A percentile compares a stretch with the other conserved stretches of the same genome.
Evolutionary conservation across 2,797 vertebrate species (phyloP).

Genomic region (Melopsittacus undulatus): DNA sequence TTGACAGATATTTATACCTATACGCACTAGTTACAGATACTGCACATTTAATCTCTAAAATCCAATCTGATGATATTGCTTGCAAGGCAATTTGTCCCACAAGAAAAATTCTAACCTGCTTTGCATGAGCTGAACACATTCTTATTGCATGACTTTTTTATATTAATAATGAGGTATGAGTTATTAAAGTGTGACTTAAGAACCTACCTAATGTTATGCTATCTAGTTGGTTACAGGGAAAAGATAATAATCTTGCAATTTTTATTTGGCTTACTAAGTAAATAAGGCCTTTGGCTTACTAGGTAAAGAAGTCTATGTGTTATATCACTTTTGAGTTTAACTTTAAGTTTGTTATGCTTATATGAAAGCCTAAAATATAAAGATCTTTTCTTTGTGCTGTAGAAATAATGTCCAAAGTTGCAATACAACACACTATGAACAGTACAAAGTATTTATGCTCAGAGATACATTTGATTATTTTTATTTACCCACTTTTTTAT

Average conservation of each 20-base stretch:
- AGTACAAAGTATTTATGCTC: neutral
- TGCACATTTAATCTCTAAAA: neutral
- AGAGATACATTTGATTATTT: neutral
- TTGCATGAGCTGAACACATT: neutral
- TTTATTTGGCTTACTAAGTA: neutral
- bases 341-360: neutral
- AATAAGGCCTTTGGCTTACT: neutral
- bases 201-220: neutral
- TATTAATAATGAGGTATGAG: neutral
- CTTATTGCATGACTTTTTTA: rapidly evolving
- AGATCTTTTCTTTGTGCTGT: neutral
- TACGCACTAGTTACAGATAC: neutral
- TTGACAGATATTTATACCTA: neutral
- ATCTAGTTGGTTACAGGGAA: neutral
- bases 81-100: neutral
- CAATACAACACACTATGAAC: neutral
- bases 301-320: neutral
- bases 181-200: neutral
- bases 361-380: neutral
- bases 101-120: neutral
- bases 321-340: neutral
- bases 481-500: neutral
- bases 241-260: neutral
- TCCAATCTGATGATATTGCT: neutral
- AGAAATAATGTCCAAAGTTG: neutral